Conservation (phyloP, 2,797 vertebrate genomes). For the Streptopelia turtur region DNA sequence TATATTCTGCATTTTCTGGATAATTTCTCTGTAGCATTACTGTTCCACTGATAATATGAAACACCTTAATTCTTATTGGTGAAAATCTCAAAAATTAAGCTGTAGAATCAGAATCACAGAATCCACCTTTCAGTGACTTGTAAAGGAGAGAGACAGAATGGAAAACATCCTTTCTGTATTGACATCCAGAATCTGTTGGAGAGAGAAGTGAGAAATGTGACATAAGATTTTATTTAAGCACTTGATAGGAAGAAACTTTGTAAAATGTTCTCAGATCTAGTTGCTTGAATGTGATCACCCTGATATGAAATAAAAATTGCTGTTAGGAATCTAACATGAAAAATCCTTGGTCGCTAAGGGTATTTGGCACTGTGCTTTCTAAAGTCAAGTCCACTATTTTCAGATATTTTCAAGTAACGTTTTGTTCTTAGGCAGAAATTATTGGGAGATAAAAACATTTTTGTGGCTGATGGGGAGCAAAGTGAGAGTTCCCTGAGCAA, state of each 20-base stretch:
- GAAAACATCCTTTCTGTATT: background rate
- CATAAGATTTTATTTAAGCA: background rate
- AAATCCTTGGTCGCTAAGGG: background rate
- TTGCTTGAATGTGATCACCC: background rate
- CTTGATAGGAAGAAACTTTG: background rate
- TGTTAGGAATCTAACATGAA: background rate
- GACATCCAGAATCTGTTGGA: background rate
- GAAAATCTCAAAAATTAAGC: background rate
- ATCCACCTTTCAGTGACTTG: accelerated
- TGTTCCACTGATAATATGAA: background rate
- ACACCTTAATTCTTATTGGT: background rate
- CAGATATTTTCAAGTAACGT: background rate
- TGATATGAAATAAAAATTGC: background rate
- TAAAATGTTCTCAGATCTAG: background rate
- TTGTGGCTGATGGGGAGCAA: background rate
- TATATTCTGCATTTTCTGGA: background rate
- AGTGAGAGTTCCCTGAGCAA: background rate
- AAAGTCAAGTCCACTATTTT: background rate
- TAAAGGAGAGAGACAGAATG: background rate
- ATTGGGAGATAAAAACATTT: background rate
- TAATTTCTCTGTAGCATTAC: background rate
- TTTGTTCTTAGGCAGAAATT: background rate
- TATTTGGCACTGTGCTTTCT: background rate
- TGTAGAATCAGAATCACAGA: background rate
- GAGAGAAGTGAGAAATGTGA: background rate